A percentile compares a stretch with the other conserved stretches of the same genome.
Evolutionary conservation across 2,888 invertebrate genomes (phyloP).

Genomic region (Drosophila macrospina): DNA sequence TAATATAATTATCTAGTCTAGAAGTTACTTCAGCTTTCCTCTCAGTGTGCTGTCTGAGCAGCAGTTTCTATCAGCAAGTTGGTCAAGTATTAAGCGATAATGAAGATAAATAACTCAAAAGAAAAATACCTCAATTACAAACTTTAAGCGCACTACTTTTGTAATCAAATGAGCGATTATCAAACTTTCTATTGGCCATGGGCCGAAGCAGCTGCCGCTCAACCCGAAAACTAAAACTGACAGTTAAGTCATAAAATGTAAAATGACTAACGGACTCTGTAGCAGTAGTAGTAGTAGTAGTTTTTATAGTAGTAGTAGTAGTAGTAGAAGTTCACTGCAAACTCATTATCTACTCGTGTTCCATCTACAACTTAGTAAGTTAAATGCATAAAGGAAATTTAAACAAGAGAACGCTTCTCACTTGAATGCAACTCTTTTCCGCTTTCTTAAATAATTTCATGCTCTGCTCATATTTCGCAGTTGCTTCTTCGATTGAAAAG

Average conservation of each 20-base stretch:
- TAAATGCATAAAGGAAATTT: constrained; percentile 1
- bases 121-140: constrained; percentile 77
- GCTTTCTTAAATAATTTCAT: not conserved
- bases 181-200: constrained; percentile 56
- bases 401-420: not conserved
- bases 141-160: constrained; percentile 71
- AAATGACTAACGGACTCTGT: constrained; percentile 39
- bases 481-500: no score
- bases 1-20: not conserved
- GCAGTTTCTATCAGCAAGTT: constrained; percentile 39
- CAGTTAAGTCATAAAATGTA: constrained; percentile 59
- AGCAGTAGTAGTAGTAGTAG: not conserved
- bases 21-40: constrained; percentile 10
- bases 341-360: constrained; percentile 26
- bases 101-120: constrained; percentile 75
- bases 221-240: constrained; percentile 48
- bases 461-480: no score
- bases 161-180: constrained; percentile 80
- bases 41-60: constrained; percentile 23
- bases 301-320: no score
- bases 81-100: constrained; percentile 74
- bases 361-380: not conserved
- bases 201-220: constrained; percentile 46
- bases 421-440: not conserved
- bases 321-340: not conserved